A percentile compares a stretch with the other conserved stretches of the same genome.
These are phyloP conservation scores for Oncorhynchus masou DNA, from an alignment of 2,113 vertebrate genomes.

Conservation along the genomic window DNA sequence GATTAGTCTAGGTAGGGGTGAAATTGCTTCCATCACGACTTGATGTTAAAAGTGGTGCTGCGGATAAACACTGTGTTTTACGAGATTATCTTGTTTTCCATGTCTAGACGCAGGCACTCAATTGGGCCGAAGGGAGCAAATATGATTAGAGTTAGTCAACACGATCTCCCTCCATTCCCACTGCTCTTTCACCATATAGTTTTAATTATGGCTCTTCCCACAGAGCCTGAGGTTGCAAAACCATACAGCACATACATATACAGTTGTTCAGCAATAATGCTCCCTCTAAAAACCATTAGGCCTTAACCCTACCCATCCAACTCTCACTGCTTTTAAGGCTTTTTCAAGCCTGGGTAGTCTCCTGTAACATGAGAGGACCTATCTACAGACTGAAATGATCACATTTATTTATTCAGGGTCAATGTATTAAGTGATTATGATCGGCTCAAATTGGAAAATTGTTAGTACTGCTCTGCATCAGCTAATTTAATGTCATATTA, in stretches of 20 bases:
- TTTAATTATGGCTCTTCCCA: slow-evolving; percentile 73
- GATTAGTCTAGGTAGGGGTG: not conserved
- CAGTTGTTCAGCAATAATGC: slow-evolving; percentile 21
- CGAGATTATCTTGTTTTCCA: slow-evolving; percentile 21
- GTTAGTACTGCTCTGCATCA: not conserved
- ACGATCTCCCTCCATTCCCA: slow-evolving; percentile 57
- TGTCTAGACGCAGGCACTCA: slow-evolving; percentile 42
- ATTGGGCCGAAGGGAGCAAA: slow-evolving; percentile 54
- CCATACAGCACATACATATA: slow-evolving; percentile 43
- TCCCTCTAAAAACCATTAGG: not conserved
- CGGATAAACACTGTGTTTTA: slow-evolving; percentile 25
- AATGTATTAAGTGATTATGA: not conserved
- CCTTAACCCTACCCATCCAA: slow-evolving; percentile 25
- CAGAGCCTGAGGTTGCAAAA: slow-evolving; percentile 52
- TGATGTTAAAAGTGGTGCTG: not conserved
- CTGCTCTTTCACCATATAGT: slow-evolving; percentile 60
- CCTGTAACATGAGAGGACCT: slow-evolving; percentile 35
- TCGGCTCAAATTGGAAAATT: not conserved
- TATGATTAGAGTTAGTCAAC: slow-evolving; percentile 58
- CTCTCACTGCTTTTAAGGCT: slow-evolving; percentile 30
- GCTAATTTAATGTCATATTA: not conserved
- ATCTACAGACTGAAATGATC: slow-evolving; percentile 8
- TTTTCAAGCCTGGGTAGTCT: slow-evolving; percentile 29
- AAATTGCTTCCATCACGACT: not conserved
- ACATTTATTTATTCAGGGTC: slow-evolving; percentile 22